Conservation (phyloP, 2,797 vertebrate species). For the Poliocrania exsul region DNA sequence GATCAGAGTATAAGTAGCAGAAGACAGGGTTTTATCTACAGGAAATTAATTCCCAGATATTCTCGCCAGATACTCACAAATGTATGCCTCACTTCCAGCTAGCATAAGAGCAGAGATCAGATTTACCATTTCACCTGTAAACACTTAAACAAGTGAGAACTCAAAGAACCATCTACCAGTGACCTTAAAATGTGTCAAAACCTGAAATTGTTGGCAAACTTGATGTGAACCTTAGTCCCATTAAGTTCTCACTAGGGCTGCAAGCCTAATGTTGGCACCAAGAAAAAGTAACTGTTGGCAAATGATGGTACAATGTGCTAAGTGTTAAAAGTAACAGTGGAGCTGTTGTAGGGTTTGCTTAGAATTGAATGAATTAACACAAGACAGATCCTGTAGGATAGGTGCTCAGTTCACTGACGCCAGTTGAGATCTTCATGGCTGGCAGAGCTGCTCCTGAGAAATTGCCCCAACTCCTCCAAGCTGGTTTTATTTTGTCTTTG, state of each 20-base stretch:
- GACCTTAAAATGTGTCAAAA: slow-evolving; percentile 33
- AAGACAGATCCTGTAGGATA: background rate
- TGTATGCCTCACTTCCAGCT: slow-evolving; percentile 20
- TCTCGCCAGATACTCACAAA: background rate
- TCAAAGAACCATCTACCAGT: background rate
- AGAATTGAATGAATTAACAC: slow-evolving; percentile 43
- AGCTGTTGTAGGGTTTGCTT: background rate
- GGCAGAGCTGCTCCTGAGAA: background rate
- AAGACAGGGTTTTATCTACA: slow-evolving; percentile 27
- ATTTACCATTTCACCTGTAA: slow-evolving; percentile 56
- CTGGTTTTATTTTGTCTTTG: background rate
- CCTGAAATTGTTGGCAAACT: slow-evolving; percentile 51
- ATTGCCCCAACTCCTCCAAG: accelerated
- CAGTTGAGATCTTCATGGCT: background rate
- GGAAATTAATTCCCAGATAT: slow-evolving; percentile 40
- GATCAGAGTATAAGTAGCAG: slow-evolving; percentile 51
- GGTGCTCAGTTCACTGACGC: background rate
- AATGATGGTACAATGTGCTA: slow-evolving; percentile 23
- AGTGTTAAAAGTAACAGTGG: slow-evolving; percentile 20
- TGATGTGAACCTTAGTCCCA: background rate
- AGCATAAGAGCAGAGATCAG: slow-evolving; percentile 8
- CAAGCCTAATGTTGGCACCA: slow-evolving; percentile 37
- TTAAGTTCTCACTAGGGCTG: slow-evolving; percentile 36
- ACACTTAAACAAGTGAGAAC: slow-evolving; percentile 37
- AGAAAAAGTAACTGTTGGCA: slow-evolving; percentile 49